Percentiles rank a stretch among this genome's conserved stretches.
Conservation (phyloP, 2,797 vertebrate species). For the Pyrocephalus nanus region DNA sequence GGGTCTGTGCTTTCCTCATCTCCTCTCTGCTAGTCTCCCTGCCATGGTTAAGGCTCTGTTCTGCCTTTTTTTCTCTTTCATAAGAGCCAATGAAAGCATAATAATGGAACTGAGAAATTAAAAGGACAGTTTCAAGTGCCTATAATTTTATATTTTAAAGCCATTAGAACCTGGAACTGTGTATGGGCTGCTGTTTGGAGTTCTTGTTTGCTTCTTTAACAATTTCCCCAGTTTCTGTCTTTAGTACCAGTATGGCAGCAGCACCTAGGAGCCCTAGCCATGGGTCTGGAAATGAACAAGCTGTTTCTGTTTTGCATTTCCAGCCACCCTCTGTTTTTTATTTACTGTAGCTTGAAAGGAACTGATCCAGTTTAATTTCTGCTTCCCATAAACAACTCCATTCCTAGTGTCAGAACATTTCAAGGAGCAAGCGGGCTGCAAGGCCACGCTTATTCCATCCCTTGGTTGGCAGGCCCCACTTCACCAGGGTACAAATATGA, state of each 20-base stretch:
- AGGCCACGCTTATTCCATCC: not conserved
- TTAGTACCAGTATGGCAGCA: not conserved
- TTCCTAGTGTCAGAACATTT: not conserved
- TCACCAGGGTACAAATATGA: not conserved
- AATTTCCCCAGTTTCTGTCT: not conserved
- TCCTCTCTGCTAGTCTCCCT: not conserved
- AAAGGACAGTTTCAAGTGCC: not conserved
- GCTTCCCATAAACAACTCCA: not conserved
- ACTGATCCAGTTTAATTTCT: not conserved
- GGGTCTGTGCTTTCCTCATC: not conserved
- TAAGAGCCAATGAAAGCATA: not conserved
- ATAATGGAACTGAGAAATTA: constrained; percentile 10
- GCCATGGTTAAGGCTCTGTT: not conserved
- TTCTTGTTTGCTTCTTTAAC: not conserved
- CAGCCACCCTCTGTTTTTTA: not conserved
- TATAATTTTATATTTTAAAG: constrained; percentile 18
- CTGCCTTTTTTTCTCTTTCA: not conserved
- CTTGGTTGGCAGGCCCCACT: not conserved
- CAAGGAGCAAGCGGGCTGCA: not conserved
- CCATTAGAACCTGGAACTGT: not conserved
- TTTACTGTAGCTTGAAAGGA: not conserved
- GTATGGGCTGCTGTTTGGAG: not conserved
- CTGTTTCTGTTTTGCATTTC: not conserved
- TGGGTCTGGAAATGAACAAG: not conserved
- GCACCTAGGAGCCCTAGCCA: not conserved